Evolutionary conservation across 2,113 vertebrate species (phyloP), one percentile per base, ranked within the genome.

Genomic region (Thamnaconus septentrionalis): DNA sequence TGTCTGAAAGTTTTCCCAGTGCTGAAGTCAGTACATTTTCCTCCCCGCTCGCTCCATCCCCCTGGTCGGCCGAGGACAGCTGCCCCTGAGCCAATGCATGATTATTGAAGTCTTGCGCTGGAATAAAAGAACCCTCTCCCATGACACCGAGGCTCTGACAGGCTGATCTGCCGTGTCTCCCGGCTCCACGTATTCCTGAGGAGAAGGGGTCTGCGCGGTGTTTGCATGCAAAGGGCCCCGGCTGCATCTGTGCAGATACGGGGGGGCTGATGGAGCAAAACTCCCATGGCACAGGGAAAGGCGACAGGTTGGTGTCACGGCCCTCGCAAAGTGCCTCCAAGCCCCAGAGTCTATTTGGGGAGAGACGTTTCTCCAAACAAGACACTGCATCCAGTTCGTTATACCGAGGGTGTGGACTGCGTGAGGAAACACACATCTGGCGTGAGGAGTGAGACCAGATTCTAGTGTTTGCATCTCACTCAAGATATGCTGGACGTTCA

Each of bases 21-120:
- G 81, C 69, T 88, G 85, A 88, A 87, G 84, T 88, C 80, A 84
- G 83, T 75, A 45, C 57, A 71, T 86, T 88, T 88, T 81, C 84
- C 78, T 83, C 80, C 73, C 71, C 78, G 65, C 56, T 75, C 63
- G 64, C 53, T 81, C 73, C 66, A 69, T 80, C 70, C 68, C 71
- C 83, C 74, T 39, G 53, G 18, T 78, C 71, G 60, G 69, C 50
- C 7, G 71, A 82, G 62, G 66, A 86, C 69, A 71, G 73, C 79
- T 81, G 75, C 78, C 71, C 64, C 39, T 46, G 66, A 83, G 87
- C 87, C 87, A 87, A 86, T 79, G 56, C 80, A 63, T 75, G 79
- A 85, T 87, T 83, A 71, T 85, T 64, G 54, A 78, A 78, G 75
- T 64, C 70, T 63, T 69, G 78, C 39, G 4, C 81, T 75, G 75